These are phyloP conservation scores for Atta cephalotes DNA, from an alignment of 1,140 invertebrate genomes.

Conservation along the genomic window DNA sequence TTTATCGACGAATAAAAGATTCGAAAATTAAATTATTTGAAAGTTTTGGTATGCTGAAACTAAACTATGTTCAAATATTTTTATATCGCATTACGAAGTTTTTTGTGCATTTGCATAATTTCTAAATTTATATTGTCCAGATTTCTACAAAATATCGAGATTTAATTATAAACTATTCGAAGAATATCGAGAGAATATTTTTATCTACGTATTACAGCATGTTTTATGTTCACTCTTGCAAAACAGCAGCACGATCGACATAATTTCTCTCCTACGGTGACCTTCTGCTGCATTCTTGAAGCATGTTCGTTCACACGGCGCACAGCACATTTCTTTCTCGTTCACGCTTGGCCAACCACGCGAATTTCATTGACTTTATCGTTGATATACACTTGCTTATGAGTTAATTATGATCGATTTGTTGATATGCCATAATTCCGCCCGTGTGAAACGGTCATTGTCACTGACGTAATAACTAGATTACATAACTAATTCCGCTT, in stretches of 20 bases:
- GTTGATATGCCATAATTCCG: background rate
- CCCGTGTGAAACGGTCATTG: constrained; percentile 62
- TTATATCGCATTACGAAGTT: background rate
- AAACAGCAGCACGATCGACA: constrained; percentile 7
- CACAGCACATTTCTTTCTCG: constrained; percentile 30
- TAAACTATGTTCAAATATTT: background rate
- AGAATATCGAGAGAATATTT: background rate
- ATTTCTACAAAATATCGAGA: background rate
- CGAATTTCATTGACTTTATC: constrained; percentile 47
- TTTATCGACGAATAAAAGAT: background rate
- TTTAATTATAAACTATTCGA: background rate
- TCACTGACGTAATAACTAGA: constrained; percentile 44
- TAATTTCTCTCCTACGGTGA: constrained; percentile 25
- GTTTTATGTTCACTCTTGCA: constrained; percentile 24
- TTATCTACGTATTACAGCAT: background rate
- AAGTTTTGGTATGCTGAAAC: background rate
- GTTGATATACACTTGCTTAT: constrained; percentile 23
- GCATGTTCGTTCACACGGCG: constrained; percentile 33
- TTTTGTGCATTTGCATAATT: too few relatives aligned
- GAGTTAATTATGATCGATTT: constrained; percentile 34
- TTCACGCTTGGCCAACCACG: constrained; percentile 31
- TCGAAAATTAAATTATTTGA: background rate
- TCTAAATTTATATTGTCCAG: background rate
- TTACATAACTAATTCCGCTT: constrained; percentile 20
- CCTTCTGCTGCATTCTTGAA: constrained; percentile 37